Evolutionary conservation across 2,888 invertebrate species (phyloP).

Genomic region (Siphonodentalium dalli): DNA sequence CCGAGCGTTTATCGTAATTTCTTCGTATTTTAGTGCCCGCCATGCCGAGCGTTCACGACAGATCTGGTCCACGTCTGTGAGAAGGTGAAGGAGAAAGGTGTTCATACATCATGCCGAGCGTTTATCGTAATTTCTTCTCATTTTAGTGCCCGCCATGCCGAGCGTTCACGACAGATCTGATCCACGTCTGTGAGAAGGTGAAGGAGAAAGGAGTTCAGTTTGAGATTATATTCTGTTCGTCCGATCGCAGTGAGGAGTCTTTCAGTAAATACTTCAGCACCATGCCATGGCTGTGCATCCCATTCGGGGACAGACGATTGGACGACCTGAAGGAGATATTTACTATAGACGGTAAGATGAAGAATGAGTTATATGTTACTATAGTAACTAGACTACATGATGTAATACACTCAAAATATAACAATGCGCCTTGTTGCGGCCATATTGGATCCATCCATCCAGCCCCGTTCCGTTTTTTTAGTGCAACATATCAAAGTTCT

Average conservation of each 20-base stretch:
- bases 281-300: constrained; percentile 79
- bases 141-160: constrained; percentile 86
- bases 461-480: too few relatives aligned
- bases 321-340: constrained; percentile 77
- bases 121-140: constrained; percentile 5
- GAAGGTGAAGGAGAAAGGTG: too few relatives aligned
- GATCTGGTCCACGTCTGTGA: constrained; percentile 78
- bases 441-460: too few relatives aligned
- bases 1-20: too few relatives aligned
- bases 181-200: constrained; percentile 77
- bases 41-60: constrained; percentile 84
- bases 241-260: constrained; percentile 84
- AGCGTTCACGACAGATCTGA: constrained; percentile 80
- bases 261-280: constrained; percentile 76
- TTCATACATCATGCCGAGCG: too few relatives aligned
- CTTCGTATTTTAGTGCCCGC: constrained; percentile 85
- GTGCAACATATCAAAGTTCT: too few relatives aligned
- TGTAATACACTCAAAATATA: too few relatives aligned
- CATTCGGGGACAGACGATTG: constrained; percentile 74
- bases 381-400: too few relatives aligned
- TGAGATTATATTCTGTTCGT: constrained; percentile 85
- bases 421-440: too few relatives aligned
- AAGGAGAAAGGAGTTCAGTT: constrained; percentile 75
- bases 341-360: constrained; percentile 76
- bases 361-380: background rate